These are phyloP conservation scores for Rhabdornis inornatus DNA, from an alignment of 2,113 vertebrate species.

Conservation along the genomic window DNA sequence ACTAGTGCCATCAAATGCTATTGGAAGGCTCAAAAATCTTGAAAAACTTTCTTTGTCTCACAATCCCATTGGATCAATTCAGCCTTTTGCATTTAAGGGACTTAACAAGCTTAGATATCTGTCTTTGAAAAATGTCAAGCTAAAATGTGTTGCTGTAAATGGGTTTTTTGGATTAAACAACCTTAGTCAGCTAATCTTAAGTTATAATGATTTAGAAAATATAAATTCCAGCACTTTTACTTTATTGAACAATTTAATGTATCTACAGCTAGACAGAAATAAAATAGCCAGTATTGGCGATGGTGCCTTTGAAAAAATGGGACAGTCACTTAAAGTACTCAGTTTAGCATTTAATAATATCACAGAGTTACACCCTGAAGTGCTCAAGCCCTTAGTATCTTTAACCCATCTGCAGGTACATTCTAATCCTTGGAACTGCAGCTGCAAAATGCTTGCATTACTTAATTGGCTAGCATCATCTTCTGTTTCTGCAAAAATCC, in stretches of 20 bases:
- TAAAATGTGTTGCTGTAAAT: conserved; percentile 61
- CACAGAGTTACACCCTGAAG: conserved; percentile 70
- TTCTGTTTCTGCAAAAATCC: conserved; percentile 67
- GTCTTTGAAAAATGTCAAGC: conserved; percentile 63
- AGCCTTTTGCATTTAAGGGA: conserved; percentile 71
- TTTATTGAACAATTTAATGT: conserved; percentile 63
- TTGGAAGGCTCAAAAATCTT: conserved; percentile 67
- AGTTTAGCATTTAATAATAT: conserved; percentile 80
- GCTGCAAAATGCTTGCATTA: conserved; percentile 68
- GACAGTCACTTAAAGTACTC: conserved; percentile 73
- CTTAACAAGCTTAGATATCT: conserved; percentile 66
- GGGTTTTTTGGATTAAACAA: conserved; percentile 70
- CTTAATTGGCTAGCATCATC: conserved; percentile 69
- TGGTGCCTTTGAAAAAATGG: conserved; percentile 70
- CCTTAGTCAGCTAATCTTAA: conserved; percentile 72
- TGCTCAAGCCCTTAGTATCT: conserved; percentile 73
- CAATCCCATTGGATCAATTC: conserved; percentile 65
- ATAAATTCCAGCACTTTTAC: conserved; percentile 67
- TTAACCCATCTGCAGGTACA: conserved; percentile 71
- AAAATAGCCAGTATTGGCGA: conserved; percentile 65
- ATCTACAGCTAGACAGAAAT: conserved; percentile 72
- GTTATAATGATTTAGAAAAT: conserved; percentile 68
- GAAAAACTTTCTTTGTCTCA: conserved; percentile 72
- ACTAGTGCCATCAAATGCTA: conserved; percentile 65
- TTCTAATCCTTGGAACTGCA: conserved; percentile 78